Percentiles rank a stretch among this genome's conserved stretches.
phyloP scores from a whole-genome alignment of 2,113 vertebrate species.

The Alethe castanea region DNA sequence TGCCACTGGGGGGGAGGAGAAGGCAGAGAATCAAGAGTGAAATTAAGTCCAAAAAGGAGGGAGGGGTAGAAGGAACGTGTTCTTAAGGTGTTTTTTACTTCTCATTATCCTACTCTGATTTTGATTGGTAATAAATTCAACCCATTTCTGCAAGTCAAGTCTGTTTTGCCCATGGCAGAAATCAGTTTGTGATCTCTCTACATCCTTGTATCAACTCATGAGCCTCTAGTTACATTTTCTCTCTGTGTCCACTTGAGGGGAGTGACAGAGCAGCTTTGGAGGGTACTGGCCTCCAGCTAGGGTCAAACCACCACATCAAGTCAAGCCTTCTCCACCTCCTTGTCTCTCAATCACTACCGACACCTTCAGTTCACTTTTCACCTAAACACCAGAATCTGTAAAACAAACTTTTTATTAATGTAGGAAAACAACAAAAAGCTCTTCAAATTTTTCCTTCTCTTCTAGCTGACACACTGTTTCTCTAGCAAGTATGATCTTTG shows the following conservation, averaged over 20 bases:
- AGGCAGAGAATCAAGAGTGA: background rate
- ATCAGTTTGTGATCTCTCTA: background rate
- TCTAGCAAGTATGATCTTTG: background rate
- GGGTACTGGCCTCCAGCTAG: background rate
- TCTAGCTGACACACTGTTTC: background rate
- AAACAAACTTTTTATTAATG: background rate
- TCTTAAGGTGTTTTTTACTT: background rate
- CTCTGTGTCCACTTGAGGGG: accelerated
- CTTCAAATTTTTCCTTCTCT: background rate
- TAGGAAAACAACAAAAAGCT: background rate
- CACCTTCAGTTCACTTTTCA: background rate
- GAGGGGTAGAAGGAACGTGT: background rate
- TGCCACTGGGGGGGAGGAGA: accelerated
- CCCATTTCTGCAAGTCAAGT: background rate
- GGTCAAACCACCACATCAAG: background rate
- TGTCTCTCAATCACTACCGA: background rate
- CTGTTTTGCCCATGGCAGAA: background rate
- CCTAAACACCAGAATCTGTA: background rate
- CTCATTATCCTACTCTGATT: background rate
- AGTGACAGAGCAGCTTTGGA: background rate
- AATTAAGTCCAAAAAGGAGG: background rate
- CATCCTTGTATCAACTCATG: background rate
- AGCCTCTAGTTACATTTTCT: background rate
- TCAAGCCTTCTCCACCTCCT: background rate
- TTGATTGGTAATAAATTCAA: background rate